Conservation (phyloP, 2,888 invertebrate genomes). For the Aspidiotus destructor region DNA sequence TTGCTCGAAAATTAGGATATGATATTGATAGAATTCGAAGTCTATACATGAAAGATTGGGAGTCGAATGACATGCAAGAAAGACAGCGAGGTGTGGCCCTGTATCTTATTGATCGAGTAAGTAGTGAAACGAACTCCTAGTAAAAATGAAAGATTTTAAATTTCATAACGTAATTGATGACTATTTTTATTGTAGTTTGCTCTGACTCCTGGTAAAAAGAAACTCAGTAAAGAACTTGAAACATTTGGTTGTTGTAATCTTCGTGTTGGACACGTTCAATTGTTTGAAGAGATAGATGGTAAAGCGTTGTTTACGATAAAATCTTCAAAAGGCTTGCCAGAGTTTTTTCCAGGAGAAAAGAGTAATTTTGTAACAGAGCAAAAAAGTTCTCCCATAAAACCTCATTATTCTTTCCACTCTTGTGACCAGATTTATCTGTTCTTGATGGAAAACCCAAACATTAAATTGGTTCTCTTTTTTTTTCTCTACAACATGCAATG, state of each 20-base stretch:
- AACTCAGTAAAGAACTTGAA: slow-evolving; percentile 98
- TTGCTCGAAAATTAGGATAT: slow-evolving; percentile 82
- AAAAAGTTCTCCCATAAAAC: too few relatives aligned
- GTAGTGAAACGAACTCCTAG: neutral
- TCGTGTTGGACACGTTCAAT: slow-evolving; percentile 85
- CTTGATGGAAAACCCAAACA: too few relatives aligned
- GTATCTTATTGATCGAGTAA: slow-evolving; percentile 91
- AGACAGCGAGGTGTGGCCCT: slow-evolving; percentile 94
- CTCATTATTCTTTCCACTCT: too few relatives aligned
- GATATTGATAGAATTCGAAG: slow-evolving; percentile 85
- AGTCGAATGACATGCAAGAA: slow-evolving; percentile 95
- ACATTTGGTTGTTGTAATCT: slow-evolving; percentile 98
- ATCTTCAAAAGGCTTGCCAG: too few relatives aligned
- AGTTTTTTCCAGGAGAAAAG: too few relatives aligned
- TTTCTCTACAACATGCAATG: too few relatives aligned
- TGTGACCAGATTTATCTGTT: neutral
- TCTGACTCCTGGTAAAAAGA: slow-evolving; percentile 98
- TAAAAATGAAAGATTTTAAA: neutral
- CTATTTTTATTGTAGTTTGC: slow-evolving; percentile 55
- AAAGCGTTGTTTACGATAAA: slow-evolving; percentile 38
- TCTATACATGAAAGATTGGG: slow-evolving; percentile 83
- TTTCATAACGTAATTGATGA: neutral
- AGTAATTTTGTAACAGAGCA: too few relatives aligned
- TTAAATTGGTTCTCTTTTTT: too few relatives aligned
- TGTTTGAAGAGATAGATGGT: slow-evolving; percentile 76